Conservation (phyloP, 2,113 vertebrate species). For the Tragelaphus strepsiceros region DNA sequence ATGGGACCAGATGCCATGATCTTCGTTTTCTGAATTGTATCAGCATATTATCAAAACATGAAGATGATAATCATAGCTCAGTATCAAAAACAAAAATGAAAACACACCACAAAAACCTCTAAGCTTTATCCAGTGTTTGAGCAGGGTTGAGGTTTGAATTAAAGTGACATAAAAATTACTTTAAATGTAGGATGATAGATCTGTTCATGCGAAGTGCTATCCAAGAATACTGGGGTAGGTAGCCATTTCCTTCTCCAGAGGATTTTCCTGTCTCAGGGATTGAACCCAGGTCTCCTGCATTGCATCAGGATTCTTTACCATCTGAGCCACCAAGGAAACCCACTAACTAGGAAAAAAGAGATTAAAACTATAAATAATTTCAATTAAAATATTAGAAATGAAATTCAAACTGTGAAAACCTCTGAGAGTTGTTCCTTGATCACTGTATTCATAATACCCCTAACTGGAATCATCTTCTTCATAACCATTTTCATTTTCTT, state of each 20-base stretch:
- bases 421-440: background rate
- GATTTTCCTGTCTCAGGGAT: background rate
- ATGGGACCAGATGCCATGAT: too few species aligned
- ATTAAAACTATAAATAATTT: background rate
- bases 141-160: background rate
- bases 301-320: background rate
- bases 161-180: background rate
- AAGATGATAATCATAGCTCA: background rate
- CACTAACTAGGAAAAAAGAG: background rate
- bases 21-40: background rate
- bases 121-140: background rate
- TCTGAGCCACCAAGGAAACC: background rate
- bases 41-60: background rate
- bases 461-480: background rate
- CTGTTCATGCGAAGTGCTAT: background rate
- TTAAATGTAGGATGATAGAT: background rate
- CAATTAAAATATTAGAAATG: background rate
- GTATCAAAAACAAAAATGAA: background rate
- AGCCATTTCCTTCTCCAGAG: background rate
- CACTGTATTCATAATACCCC: background rate
- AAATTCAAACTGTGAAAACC: background rate
- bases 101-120: background rate
- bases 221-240: background rate
- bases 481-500: background rate
- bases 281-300: background rate